Conservation (phyloP, 2,113 vertebrate species). For the Oreochromis niloticus region DNA sequence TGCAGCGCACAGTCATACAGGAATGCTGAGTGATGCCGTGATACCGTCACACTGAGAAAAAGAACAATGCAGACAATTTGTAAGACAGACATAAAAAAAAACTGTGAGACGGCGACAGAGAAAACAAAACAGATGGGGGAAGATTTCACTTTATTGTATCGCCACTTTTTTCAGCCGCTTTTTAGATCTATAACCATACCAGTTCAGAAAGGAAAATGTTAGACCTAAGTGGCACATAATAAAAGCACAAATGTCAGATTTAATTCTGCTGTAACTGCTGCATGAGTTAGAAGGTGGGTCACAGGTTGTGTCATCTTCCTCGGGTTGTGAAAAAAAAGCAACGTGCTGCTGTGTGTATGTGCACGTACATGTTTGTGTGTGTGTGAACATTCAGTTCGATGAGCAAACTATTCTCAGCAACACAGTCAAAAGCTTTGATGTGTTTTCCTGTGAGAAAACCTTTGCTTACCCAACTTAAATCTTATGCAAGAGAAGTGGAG, state of each 20-base stretch:
- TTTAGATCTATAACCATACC: not conserved
- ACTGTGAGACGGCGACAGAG: not conserved
- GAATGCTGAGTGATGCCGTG: slow-evolving; percentile 36
- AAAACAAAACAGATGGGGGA: not conserved
- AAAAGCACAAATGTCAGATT: not conserved
- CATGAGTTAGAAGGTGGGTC: not conserved
- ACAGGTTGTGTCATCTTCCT: not conserved
- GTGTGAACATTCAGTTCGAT: not conserved
- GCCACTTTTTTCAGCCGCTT: not conserved
- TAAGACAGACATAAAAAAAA: not conserved
- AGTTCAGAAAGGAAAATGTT: not conserved
- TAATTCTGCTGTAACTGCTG: not conserved
- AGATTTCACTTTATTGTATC: not conserved
- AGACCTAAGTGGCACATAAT: not conserved
- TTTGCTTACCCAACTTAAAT: not conserved
- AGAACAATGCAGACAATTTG: not conserved
- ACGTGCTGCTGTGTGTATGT: not conserved
- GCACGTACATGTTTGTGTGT: not conserved
- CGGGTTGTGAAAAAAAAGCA: not conserved
- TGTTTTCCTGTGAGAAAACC: slow-evolving; percentile 6
- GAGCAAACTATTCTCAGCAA: not conserved
- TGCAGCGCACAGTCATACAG: slow-evolving; percentile 12
- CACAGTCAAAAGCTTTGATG: slow-evolving; percentile 5
- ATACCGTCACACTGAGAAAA: not conserved
- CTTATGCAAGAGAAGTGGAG: not conserved